A percentile compares a stretch with the other conserved stretches of the same genome.
Conservation (phyloP, 1,140 invertebrate genomes). For the Eupristina koningsbergeri region DNA sequence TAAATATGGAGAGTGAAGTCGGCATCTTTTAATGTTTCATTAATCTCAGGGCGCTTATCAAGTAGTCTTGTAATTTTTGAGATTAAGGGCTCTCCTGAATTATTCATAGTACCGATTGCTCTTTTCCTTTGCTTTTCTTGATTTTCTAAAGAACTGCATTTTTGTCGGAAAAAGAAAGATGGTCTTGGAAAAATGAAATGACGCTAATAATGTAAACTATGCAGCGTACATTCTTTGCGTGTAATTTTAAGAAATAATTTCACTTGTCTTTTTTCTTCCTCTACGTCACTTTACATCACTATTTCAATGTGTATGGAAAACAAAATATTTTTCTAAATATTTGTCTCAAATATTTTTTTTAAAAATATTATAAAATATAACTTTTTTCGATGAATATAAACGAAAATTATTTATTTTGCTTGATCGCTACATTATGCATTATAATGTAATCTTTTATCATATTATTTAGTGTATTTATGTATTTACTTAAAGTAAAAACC, state of each 20-base stretch:
- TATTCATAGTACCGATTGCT: constrained; percentile 36
- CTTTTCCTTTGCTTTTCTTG: not conserved
- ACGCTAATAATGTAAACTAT: not conserved
- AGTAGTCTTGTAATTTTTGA: constrained; percentile 32
- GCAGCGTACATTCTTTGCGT: not conserved
- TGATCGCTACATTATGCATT: no score
- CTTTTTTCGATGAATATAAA: no score
- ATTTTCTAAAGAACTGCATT: not conserved
- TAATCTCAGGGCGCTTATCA: not conserved
- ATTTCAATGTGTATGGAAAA: not conserved
- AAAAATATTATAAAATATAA: no score
- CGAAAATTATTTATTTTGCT: no score
- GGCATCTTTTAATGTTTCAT: constrained; percentile 10
- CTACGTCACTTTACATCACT: not conserved
- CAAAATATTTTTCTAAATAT: not conserved
- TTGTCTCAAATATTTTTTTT: no score
- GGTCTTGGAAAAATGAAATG: not conserved
- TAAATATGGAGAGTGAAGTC: constrained; percentile 10
- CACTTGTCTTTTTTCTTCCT: not conserved
- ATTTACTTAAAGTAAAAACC: no score
- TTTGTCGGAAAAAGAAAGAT: not conserved
- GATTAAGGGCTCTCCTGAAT: constrained; percentile 31
- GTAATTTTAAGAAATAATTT: not conserved
- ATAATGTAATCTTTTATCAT: no score
- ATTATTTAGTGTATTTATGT: no score